Evolutionary conservation across 2,797 vertebrate genomes (phyloP).

Genomic region (Toxotes lorentzi): DNA sequence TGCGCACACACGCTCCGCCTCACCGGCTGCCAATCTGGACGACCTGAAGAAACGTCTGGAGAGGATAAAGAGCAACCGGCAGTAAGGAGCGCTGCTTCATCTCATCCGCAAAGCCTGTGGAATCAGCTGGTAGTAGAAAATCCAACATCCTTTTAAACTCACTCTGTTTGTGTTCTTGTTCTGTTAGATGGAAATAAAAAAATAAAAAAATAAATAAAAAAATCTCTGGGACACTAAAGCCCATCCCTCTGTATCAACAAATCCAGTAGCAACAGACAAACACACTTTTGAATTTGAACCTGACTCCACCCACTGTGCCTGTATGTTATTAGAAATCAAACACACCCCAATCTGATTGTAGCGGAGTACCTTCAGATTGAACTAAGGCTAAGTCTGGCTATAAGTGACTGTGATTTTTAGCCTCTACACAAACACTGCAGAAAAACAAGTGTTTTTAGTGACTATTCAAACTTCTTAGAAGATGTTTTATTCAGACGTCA

Average conservation of each 20-base stretch:
- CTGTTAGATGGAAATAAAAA: conserved; percentile 24
- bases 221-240: conserved; percentile 37
- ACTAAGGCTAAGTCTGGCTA: not conserved
- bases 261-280: conserved; percentile 34
- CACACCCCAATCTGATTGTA: conserved; percentile 25
- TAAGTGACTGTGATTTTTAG: conserved; percentile 21
- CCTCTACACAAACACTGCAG: not conserved
- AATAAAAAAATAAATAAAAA: not conserved
- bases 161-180: conserved; percentile 42
- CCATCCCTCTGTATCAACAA: not conserved
- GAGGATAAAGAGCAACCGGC: conserved; percentile 98
- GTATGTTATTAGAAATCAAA: conserved; percentile 48
- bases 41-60: conserved; percentile 99
- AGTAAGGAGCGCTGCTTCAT: conserved; percentile 76
- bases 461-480: not conserved
- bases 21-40: conserved; percentile 93
- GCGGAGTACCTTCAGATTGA: conserved; percentile 16
- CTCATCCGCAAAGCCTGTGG: conserved; percentile 27
- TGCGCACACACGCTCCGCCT: conserved; percentile 84
- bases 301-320: conserved; percentile 73
- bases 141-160: conserved; percentile 16
- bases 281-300: conserved; percentile 31
- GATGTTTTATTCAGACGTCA: not conserved
- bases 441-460: conserved; percentile 36
- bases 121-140: conserved; percentile 26